Conservation (phyloP, 1,140 invertebrate genomes). For the Diplogasteroides magnus region DNA sequence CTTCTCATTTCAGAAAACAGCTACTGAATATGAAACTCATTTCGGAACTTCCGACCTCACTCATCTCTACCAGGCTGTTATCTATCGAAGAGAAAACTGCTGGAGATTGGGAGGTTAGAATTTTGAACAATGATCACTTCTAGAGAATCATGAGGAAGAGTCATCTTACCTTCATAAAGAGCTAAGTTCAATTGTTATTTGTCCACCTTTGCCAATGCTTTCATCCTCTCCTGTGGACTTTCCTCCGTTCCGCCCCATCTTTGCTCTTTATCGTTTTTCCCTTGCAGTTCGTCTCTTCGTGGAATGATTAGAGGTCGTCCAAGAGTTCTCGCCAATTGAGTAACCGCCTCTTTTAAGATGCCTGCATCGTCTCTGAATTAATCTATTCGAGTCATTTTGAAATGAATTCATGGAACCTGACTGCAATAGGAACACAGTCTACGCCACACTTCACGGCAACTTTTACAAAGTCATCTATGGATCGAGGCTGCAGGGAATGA, state of each 20-base stretch:
- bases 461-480: background rate
- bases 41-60: too few species aligned
- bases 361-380: background rate
- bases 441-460: background rate
- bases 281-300: background rate
- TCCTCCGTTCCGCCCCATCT: background rate
- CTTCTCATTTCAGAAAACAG: too few species aligned
- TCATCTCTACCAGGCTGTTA: too few species aligned
- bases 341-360: background rate
- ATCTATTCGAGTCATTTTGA: background rate
- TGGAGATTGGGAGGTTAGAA: too few species aligned
- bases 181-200: too few species aligned
- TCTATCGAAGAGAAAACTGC: too few species aligned
- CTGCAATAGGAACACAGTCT: background rate
- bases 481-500: background rate
- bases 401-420: background rate
- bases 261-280: background rate
- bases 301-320: background rate
- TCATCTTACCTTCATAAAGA: too few species aligned
- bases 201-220: background rate
- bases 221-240: background rate
- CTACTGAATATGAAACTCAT: too few species aligned
- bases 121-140: too few species aligned
- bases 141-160: too few species aligned
- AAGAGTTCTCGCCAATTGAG: background rate